A percentile compares a stretch with the other conserved stretches of the same genome.
Conservation (phyloP, 2,113 vertebrate genomes). For the Gasterosteus nipponicus region DNA sequence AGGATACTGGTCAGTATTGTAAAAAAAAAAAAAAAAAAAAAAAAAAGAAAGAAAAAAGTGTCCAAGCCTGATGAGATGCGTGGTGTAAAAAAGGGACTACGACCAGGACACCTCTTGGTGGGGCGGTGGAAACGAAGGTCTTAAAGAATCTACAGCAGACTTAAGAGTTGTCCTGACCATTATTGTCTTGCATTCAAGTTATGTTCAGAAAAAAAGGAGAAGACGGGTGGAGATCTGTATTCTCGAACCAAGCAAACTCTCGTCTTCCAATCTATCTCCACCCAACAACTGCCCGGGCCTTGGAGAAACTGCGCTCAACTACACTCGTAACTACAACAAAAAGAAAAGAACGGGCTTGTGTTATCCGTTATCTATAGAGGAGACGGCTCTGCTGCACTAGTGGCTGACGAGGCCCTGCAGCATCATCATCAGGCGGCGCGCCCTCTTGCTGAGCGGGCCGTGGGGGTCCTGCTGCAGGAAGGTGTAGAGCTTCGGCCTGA, state of each 20-base stretch:
- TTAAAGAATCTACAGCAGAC: constrained; percentile 35
- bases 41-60: background rate
- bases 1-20: constrained; percentile 19
- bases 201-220: background rate
- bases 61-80: constrained; percentile 15
- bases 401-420: constrained; percentile 92
- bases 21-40: background rate
- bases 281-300: background rate
- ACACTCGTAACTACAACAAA: background rate
- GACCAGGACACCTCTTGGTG: constrained; percentile 5
- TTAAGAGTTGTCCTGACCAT: constrained; percentile 14
- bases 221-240: background rate
- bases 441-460: constrained; percentile 87
- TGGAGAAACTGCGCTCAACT: background rate
- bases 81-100: background rate
- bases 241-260: background rate
- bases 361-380: background rate
- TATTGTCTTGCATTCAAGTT: constrained; percentile 20
- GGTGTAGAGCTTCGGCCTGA: constrained; percentile 92
- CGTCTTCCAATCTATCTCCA: background rate
- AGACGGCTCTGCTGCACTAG: constrained; percentile 67
- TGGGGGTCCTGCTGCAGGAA: constrained; percentile 94
- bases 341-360: background rate
- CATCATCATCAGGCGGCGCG: constrained; percentile 95
- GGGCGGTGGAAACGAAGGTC: constrained; percentile 9